phyloP scores from a whole-genome alignment of 2,888 invertebrate species.

The Subacronicta megacephala region DNA sequence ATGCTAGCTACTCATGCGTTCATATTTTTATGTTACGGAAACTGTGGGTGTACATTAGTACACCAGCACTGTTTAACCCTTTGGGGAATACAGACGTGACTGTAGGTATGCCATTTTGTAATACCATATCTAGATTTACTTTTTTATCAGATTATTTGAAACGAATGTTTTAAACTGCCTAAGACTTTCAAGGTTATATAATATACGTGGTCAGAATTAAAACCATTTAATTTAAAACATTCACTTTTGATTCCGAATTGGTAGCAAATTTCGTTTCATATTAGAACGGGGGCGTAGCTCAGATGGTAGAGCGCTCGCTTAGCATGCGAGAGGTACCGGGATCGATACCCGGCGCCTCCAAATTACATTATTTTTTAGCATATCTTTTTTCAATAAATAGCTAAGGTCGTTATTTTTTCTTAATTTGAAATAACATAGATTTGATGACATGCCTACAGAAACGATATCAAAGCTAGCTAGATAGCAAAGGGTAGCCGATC shows the following conservation, averaged over 20 bases:
- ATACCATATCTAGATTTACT: no score
- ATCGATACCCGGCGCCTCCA: conserved; percentile 90
- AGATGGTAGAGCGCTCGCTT: conserved; percentile 90
- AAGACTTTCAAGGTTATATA: conserved; percentile 34
- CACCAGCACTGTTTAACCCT: no score
- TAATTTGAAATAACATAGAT: no score
- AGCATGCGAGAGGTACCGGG: conserved; percentile 90
- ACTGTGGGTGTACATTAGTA: no score
- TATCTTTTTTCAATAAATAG: conserved; percentile 3
- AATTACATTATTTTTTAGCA: conserved; percentile 1
- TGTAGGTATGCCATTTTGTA: no score
- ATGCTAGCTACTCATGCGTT: no score
- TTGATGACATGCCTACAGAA: no score
- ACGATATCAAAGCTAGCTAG: no score
- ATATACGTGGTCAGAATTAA: conserved; percentile 18
- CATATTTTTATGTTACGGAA: no score
- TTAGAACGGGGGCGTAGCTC: conserved; percentile 86
- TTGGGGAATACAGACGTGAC: no score
- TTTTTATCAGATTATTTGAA: conserved; percentile 29
- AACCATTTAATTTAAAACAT: conserved; percentile 13
- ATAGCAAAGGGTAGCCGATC: no score
- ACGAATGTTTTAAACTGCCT: conserved; percentile 23
- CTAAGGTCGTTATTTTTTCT: no score
- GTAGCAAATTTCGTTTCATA: neutral
- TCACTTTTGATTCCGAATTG: conserved; percentile 13